Conservation (phyloP, 64 coral and sea anemone genomes). For the Astreopora myriophthalma region DNA sequence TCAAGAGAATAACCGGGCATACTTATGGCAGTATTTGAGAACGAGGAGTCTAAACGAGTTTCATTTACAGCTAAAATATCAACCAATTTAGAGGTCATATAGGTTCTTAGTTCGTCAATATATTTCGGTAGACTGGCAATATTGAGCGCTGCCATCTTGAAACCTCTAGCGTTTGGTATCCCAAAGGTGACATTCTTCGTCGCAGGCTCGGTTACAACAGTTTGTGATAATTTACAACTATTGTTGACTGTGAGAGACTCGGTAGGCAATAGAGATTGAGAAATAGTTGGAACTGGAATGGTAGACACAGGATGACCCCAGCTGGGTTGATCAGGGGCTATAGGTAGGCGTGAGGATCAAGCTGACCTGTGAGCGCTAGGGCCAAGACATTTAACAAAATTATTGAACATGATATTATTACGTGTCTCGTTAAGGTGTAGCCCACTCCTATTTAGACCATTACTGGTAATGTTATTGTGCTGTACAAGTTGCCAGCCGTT, state of each 20-base stretch:
- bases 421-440: not conserved
- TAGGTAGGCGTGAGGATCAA: not conserved
- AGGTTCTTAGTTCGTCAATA: not conserved
- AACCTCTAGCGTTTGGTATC: not conserved
- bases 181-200: no score
- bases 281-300: no score
- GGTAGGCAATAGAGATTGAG: no score
- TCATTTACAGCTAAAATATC: not conserved
- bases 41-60: not conserved
- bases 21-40: not conserved
- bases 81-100: not conserved
- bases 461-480: not conserved
- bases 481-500: slow-evolving; percentile 26
- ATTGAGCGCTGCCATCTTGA: not conserved
- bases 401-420: not conserved
- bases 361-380: not conserved
- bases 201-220: not conserved
- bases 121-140: not conserved
- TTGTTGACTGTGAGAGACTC: no score
- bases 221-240: no score
- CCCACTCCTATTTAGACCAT: slow-evolving; percentile 6
- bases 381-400: not conserved
- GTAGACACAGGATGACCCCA: not conserved
- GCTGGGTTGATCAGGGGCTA: not conserved
- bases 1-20: not conserved